Evolutionary conservation across 2,797 vertebrate species (phyloP), one percentile per base, ranked within the genome.

Genomic region (Pseudochirops cupreus): DNA sequence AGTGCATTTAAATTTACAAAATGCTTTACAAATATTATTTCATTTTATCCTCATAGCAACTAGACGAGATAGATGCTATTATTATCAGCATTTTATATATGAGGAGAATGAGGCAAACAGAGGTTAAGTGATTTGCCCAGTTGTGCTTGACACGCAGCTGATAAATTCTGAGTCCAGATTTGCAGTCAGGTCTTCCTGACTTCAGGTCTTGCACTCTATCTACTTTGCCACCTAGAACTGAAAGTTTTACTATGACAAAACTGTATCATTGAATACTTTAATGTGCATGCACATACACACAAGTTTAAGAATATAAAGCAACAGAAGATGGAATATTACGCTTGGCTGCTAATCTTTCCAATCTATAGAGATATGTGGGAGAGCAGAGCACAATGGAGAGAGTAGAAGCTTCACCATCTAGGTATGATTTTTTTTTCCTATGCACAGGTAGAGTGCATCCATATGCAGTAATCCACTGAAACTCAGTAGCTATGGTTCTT

Each of bases 171-270:
- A 74, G n/a, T 18, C 14, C n/a, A 39, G 62, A 39, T 74, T 74
- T 74, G n/a, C 46, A 46, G 67, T 82, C 39, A 82, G 6, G 7
- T 9, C 67, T 82, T 46, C 21, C 21, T 46, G 67, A 82, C 18
- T 46, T 82, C 67, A 82, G 21, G 0, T 31, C 18, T 46, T 24
- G n/a, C 16, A 74, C 29, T 82, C 7, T 46, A 46, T 39, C 7
- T n/a, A 82, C 18, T 46, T 4, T 67, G 33, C 13, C 14, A 16
- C 33, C 62, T n/a, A 16, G 62, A 67, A 67, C 33, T n/a, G 62
- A 39, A 29, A 52, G 92, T 94, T 92, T 89, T 3, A 52, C 24
- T 91, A 21, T 24, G 95, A 93, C 91, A 94, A 90, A 93, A 55
- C 46, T 29, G 52, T 56, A 46, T 90, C 24, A 87, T n/a, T 59